Evolutionary conservation across 2,888 invertebrate species (phyloP), one percentile per base, ranked within the genome.

Genomic region (Parthenolecanium corni): DNA sequence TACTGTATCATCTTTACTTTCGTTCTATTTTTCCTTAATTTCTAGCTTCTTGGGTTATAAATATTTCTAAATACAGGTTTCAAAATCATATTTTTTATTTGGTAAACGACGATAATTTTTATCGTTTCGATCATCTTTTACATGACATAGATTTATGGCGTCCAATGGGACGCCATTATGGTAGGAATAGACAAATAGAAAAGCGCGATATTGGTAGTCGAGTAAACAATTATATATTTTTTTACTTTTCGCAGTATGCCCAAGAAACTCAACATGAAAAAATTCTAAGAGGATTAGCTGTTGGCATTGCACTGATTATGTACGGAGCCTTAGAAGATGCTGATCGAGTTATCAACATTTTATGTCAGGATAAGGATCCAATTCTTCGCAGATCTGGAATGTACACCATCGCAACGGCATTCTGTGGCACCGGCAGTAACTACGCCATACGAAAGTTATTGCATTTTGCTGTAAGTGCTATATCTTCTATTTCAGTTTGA

Each of bases 231-330:
- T 4, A 42, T 6, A 42, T 42, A 42, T 42, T 56, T 20, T 44
- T 44, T 61, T 49, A 67, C 62, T 65, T 62, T 64, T 70, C 71
- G 3, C 74, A 84, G 81, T 92, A 91, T 74, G 92, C 92, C 16
- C 89, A 90, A 74, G 94, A 95, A 73, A 94, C 94, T 47, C 92
- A 93, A 73, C 98, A 99, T 73, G 98, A 99, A 74, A 98, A 98
- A 76, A 98, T 98, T 71, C 79, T 97, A 64, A 83, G 98, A 47
- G 98, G 98, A 36, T 77, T 99, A 66, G 95, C 97, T 16, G 89
- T 97, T 5, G 98, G 97, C 65, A 94, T 98, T 67, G 84, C 96
- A 0, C 83, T 97, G 67, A 91, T 92, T 1, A 95, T 95, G 92
- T 97, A 94, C 73, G 96, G 96, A 11, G 83, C 94, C 20, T 79